Conservation (phyloP, 2,888 invertebrate genomes). For the Stenotaenia linearis region DNA sequence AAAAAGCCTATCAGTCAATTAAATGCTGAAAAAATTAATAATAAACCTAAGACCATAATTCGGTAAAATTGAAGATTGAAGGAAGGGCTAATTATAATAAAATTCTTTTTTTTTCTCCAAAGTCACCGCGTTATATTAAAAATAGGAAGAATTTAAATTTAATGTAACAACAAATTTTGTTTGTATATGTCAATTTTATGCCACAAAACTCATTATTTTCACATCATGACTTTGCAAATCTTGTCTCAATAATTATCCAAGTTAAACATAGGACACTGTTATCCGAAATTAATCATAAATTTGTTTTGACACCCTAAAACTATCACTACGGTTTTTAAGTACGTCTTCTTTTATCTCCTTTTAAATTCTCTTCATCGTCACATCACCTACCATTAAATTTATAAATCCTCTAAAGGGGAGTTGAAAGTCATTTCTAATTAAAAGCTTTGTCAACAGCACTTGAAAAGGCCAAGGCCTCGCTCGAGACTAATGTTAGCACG, state of each 20-base stretch:
- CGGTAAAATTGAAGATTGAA: no score
- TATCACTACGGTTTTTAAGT: no score
- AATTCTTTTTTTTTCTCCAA: not conserved
- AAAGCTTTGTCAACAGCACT: conserved; percentile 26
- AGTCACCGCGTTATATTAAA: not conserved
- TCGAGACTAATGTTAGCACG: conserved; percentile 26
- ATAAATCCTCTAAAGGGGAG: conserved; percentile 21
- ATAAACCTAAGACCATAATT: no score
- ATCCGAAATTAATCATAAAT: not conserved
- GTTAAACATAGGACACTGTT: not conserved
- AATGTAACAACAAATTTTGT: not conserved
- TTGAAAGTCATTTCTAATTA: conserved; percentile 26
- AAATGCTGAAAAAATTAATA: not conserved
- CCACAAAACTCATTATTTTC: not conserved
- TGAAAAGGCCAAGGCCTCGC: conserved; percentile 26
- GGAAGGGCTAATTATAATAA: not conserved
- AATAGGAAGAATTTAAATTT: not conserved
- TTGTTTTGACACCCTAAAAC: not conserved
- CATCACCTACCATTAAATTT: conserved; percentile 12
- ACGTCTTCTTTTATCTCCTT: not conserved
- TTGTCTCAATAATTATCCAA: not conserved
- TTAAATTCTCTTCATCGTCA: not conserved
- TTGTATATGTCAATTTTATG: not conserved
- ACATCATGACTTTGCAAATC: conserved; percentile 1
- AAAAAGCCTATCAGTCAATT: not conserved